Conservation (phyloP, 2,888 invertebrate species). For the Synanthedon vespiformis region DNA sequence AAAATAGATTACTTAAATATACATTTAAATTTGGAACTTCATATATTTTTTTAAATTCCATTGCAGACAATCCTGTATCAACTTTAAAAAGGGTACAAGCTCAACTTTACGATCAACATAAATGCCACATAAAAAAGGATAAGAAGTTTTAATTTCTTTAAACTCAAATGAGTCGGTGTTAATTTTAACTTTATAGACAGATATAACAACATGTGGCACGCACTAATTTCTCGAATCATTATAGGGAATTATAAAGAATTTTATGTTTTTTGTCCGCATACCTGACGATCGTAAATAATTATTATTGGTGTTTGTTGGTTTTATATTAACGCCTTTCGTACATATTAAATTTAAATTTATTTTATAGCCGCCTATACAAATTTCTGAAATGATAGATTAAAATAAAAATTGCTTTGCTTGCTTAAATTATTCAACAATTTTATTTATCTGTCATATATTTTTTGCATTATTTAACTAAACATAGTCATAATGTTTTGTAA, state of each 20-base stretch:
- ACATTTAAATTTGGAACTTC: background rate
- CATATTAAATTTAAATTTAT: conserved; percentile 56
- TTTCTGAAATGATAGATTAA: background rate
- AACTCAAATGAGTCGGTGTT: conserved; percentile 59
- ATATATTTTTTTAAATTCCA: conserved; percentile 12
- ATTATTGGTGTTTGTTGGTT: conserved; percentile 59
- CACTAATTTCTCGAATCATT: conserved; percentile 57
- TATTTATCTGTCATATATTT: too few species aligned
- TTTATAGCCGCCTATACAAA: conserved; percentile 15
- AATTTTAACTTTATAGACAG: conserved; percentile 47
- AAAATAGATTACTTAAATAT: too few species aligned
- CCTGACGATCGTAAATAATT: conserved; percentile 50
- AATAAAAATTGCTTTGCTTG: too few species aligned
- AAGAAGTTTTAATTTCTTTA: conserved; percentile 63
- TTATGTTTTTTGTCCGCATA: conserved; percentile 38
- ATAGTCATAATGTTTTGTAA: too few species aligned
- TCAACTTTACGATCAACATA: conserved; percentile 56
- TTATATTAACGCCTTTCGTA: conserved; percentile 49
- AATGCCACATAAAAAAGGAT: conserved; percentile 68
- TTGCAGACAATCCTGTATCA: conserved; percentile 25
- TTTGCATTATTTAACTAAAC: too few species aligned
- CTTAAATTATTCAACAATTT: too few species aligned
- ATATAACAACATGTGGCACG: conserved; percentile 12
- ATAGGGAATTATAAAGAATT: conserved; percentile 29
- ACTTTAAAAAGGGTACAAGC: conserved; percentile 48